Evolutionary conservation across 2,113 vertebrate genomes (phyloP).

Genomic region (Ahaetulla prasina): DNA sequence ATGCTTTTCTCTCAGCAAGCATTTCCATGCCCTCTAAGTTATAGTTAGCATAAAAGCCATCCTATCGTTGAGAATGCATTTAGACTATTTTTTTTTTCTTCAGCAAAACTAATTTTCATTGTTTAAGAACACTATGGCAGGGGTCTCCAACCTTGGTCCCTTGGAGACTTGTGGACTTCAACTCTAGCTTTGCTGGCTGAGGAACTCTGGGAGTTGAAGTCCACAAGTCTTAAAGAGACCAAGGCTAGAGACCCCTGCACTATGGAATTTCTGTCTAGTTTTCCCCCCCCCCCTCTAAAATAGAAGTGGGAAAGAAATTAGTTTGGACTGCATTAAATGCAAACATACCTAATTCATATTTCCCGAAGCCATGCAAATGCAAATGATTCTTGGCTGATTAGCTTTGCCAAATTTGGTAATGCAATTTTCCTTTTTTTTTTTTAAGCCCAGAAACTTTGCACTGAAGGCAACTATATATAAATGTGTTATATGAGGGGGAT

Average conservation of each 20-base stretch:
- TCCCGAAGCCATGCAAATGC: background rate
- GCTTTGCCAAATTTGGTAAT: background rate
- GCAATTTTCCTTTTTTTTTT: background rate
- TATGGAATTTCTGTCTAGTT: background rate
- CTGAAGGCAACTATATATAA: background rate
- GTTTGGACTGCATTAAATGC: background rate
- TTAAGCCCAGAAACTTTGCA: background rate
- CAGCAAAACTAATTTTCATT: background rate
- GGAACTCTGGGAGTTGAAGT: no score
- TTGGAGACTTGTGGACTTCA: no score
- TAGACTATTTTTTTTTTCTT: background rate
- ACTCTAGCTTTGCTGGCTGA: no score
- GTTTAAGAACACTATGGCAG: background rate
- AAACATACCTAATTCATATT: background rate
- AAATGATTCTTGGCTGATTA: background rate
- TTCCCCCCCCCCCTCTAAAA: no score
- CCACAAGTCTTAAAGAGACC: no score
- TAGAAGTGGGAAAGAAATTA: background rate
- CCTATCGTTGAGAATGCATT: conserved; percentile 60
- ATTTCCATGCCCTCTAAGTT: conserved; percentile 62
- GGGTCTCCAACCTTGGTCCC: no score
- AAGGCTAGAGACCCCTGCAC: no score
- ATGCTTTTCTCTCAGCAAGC: conserved; percentile 66
- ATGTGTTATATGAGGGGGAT: background rate
- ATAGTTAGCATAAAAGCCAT: conserved; percentile 65